Percentiles rank a stretch among this genome's conserved stretches.
phyloP scores from a whole-genome alignment of 30 jellyfish, hydroid and myxozoan genomes.

The Aurelia aurita complex sp. Pacific region DNA sequence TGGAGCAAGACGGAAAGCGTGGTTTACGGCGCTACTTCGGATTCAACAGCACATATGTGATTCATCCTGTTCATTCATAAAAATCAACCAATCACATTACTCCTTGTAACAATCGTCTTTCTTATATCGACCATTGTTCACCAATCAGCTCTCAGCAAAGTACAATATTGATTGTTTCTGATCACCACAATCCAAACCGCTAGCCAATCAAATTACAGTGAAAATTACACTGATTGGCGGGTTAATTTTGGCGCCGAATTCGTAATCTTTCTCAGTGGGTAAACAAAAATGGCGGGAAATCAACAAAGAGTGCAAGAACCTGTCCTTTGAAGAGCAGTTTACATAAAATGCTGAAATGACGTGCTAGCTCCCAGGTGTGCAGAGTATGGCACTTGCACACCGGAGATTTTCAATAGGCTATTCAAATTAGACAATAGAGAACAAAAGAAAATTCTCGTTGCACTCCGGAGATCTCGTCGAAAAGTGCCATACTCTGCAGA shows the following conservation, averaged over 20 bases:
- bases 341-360: too few species aligned
- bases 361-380: too few species aligned
- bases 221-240: neutral
- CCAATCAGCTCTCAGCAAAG: neutral
- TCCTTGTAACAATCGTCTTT: neutral
- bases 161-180: neutral
- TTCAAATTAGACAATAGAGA: too few species aligned
- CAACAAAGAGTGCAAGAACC: too few species aligned
- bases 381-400: too few species aligned
- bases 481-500: too few species aligned
- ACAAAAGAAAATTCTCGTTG: too few species aligned
- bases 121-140: neutral
- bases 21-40: conserved; percentile 28
- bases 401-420: too few species aligned
- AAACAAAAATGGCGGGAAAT: conserved; percentile 31
- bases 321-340: too few species aligned
- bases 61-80: conserved; percentile 15
- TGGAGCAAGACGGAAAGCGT: neutral
- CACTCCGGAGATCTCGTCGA: too few species aligned
- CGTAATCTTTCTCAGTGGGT: neutral
- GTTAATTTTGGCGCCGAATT: conserved; percentile 48
- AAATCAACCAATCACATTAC: conserved; percentile 29
- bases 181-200: neutral
- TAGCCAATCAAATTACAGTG: conserved; percentile 9
- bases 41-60: neutral